phyloP scores from a whole-genome alignment of 1,140 invertebrate species.

The Aradophagus sp. region DNA sequence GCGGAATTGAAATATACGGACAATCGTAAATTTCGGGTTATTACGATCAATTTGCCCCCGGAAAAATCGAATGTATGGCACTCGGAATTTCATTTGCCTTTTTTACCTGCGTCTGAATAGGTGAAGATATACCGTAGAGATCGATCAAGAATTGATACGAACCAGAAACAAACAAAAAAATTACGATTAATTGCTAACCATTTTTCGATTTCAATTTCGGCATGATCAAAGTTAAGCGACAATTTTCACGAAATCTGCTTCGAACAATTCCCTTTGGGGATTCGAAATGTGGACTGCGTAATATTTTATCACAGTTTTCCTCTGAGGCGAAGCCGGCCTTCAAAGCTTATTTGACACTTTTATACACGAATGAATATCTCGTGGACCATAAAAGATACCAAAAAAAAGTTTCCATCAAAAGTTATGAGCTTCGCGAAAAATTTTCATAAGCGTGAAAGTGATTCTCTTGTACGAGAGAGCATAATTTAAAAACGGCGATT shows the following conservation, averaged over 20 bases:
- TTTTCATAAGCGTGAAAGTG: slow-evolving; percentile 39
- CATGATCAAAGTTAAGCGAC: no score
- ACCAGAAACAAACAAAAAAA: slow-evolving; percentile 35
- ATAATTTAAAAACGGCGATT: slow-evolving; percentile 34
- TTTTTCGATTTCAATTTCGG: background rate
- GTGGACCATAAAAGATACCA: slow-evolving; percentile 56
- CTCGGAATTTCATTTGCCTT: no score
- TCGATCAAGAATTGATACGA: slow-evolving; percentile 7
- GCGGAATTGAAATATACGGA: slow-evolving; percentile 26
- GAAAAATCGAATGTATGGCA: no score
- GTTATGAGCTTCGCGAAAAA: slow-evolving; percentile 52
- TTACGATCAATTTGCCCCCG: background rate
- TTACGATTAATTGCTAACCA: slow-evolving; percentile 1
- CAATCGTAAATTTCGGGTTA: slow-evolving; percentile 15
- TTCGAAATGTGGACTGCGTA: slow-evolving; percentile 26
- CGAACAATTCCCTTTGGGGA: no score
- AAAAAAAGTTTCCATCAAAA: slow-evolving; percentile 56
- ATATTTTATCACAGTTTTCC: slow-evolving; percentile 45
- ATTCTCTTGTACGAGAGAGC: slow-evolving; percentile 44
- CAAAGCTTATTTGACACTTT: slow-evolving; percentile 57
- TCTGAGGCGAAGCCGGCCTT: slow-evolving; percentile 40
- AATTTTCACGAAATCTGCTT: no score
- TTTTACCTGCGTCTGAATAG: no score
- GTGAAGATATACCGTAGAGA: no score
- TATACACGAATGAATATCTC: slow-evolving; percentile 53